Percentiles rank a stretch among this genome's conserved stretches.
phyloP scores from a whole-genome alignment of 1,140 invertebrate genomes.

The Sitodiplosis mosellana region DNA sequence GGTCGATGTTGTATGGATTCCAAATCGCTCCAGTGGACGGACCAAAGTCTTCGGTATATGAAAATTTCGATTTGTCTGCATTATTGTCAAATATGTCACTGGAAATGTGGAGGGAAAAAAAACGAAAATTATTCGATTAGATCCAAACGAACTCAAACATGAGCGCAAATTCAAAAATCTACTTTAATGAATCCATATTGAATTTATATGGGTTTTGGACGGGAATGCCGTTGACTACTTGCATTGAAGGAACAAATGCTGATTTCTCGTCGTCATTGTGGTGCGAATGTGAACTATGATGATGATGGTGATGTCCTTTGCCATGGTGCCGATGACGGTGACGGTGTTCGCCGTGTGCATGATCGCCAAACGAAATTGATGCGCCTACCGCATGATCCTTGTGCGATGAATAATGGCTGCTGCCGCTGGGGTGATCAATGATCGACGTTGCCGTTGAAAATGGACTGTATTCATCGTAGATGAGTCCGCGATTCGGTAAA shows the following conservation, averaged over 20 bases:
- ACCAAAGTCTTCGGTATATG: no score
- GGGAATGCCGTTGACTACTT: conserved; percentile 1
- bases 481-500: conserved; percentile 6
- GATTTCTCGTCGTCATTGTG: neutral
- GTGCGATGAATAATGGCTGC: conserved; percentile 2
- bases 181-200: conserved; percentile 5
- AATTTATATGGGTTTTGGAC: conserved; percentile 18
- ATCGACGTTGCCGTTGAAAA: neutral
- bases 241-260: conserved; percentile 5
- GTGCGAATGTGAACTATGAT: neutral
- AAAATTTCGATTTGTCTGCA: neutral
- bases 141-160: no score
- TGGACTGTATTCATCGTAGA: conserved; percentile 3
- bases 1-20: conserved; percentile 3
- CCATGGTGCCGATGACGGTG: no score
- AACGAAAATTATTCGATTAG: no score
- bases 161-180: no score
- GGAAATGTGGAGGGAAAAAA: neutral
- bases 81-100: neutral
- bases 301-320: neutral
- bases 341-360: neutral
- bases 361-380: conserved; percentile 7
- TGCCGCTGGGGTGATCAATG: neutral
- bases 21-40: neutral
- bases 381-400: neutral